Evolutionary conservation across 2,113 vertebrate genomes (phyloP), one percentile per base, ranked within the genome.

Genomic region (Passer montanus): DNA sequence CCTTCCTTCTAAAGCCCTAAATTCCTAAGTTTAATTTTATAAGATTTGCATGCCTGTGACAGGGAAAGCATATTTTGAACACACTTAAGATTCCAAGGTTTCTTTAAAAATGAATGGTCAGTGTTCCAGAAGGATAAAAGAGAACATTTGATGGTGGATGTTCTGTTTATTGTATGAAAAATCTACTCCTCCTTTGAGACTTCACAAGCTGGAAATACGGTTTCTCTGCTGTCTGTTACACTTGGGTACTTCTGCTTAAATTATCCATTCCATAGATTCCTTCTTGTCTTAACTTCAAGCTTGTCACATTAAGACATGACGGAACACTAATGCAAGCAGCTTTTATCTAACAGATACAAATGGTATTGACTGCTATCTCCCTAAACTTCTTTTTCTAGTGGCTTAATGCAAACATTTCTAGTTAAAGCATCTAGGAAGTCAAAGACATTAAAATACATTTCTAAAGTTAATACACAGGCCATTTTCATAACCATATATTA

Each of bases 271-370:
- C 68, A 81, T 84, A 68, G 62, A 94, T 92, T 86, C 53, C 33
- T 73, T 50, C 52, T 96, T 84, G 63, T 95, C 24, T 93, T 81
- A 60, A 52, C 86, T 95, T 95, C 69, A 78, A 86, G 66, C 58
- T 53, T 94, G 92, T 95, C 94, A 95, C 83, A 95, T 88, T 94
- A 90, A 88, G 85, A 86, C 76, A 75, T 43, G 86, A 87, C 79
- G 50, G n/a, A 92, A 82, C 60, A 69, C 60, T 94, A 91, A 88
- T 87, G 76, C 28, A 83, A 84, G 87, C 21, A 96, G 50, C 39
- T 92, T 92, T 78, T 90, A 92, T 87, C 93, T 91, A 94, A 70
- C 27, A 89, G 89, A 90, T 93, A 80, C 58, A 83, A 95, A 94
- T 8, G 15, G 69, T 78, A 93, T 76, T 94, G 79, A 85, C 76